Percentiles rank a stretch among this genome's conserved stretches.
Conservation (phyloP, 2,888 invertebrate genomes). For the Orchestes rusci region DNA sequence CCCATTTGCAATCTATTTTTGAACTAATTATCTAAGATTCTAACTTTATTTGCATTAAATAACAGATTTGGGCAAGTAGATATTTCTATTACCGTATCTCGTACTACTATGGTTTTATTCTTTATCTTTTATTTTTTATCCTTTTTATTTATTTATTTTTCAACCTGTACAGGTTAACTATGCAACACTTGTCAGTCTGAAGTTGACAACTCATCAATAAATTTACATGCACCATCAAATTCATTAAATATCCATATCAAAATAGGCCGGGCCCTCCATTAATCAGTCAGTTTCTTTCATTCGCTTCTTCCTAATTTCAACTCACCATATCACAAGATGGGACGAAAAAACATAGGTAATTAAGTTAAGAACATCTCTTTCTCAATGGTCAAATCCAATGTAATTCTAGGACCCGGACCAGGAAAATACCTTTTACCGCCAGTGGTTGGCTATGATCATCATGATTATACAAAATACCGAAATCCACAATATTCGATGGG, state of each 20-base stretch:
- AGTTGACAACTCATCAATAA: no score
- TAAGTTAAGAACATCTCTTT: conserved; percentile 35
- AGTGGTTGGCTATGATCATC: conserved; percentile 52
- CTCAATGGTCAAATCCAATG: neutral
- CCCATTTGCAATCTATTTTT: no score
- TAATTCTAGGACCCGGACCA: conserved; percentile 56
- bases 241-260: neutral
- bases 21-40: no score
- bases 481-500: conserved; percentile 61
- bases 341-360: neutral
- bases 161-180: no score
- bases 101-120: no score
- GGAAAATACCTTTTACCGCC: conserved; percentile 57
- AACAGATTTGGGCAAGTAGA: no score
- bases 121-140: no score
- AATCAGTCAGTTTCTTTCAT: neutral
- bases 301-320: neutral
- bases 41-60: no score
- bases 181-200: no score
- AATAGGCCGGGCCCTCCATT: neutral
- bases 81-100: no score
- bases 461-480: conserved; percentile 56
- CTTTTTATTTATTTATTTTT: no score
- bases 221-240: neutral
- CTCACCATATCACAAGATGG: neutral